Base-by-base conservation (phyloP, 2,888 invertebrate genomes). In the Girardia tigrina region DNA sequence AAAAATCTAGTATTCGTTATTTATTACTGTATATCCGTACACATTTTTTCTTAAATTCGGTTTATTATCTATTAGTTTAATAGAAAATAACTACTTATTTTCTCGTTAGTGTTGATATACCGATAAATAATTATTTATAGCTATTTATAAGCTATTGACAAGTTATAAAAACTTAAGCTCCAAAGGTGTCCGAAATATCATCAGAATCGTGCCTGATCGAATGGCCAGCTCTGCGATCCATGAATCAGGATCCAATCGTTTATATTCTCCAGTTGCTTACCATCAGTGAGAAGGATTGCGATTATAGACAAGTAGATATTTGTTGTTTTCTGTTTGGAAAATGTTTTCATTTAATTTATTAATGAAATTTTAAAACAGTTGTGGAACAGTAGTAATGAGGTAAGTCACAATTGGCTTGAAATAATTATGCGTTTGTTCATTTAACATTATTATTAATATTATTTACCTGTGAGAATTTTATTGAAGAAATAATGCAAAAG, bases 241-340 rank as follows among this genome's bases (percentile, higher is more conserved):
- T 88, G 80, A 83, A 84, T 29, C 83, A 84, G 56, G 91, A 91
- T 84, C 87, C 88, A 29, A 86, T 90, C 73, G 87, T 88, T 78
- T 92, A 91, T 85, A 87, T 89, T 80, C 87, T 92, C 80, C 92
- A 92, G 85, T 80, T 88, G 77, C 86, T 87, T 23, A 42, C 75
- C 14, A 29, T 75, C 26, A 75, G 74, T 29, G 75, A 75, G 2
- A 75, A 74, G 26, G 88, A 89, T 81, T 87, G 87, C 80, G 87
- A 88, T 79, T 89, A 86, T 82, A 87, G 86, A 84, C 86, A 88
- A 87, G 89, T 89, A 81, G 83, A 77, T 20, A 23, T 16, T 16
- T 28, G 76, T 4, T 23, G 26, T 20, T 71, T 2, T 36, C 14
- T 0, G 8, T 56, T 23, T 28, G 72, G 16, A 28, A 2, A 27